Percentiles rank a stretch among this genome's conserved stretches.
These are phyloP conservation scores for Chironomus tepperi DNA, from an alignment of 1,140 invertebrate species.

Conservation along the genomic window DNA sequence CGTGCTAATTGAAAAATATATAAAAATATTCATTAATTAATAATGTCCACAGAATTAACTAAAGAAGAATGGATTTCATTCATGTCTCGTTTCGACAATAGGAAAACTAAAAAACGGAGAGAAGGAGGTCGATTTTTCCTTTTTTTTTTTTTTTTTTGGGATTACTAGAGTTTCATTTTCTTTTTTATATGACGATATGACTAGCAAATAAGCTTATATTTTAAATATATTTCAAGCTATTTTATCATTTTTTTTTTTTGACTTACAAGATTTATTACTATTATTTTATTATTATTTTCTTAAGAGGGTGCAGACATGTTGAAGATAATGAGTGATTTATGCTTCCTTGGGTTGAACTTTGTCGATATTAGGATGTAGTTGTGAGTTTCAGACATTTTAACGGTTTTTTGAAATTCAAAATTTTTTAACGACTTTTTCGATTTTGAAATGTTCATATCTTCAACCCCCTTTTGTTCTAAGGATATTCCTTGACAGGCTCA, in stretches of 20 bases:
- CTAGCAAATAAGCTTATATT: not conserved
- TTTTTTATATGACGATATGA: not conserved
- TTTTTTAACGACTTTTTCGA: too few relatives aligned
- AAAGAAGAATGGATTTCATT: too few relatives aligned
- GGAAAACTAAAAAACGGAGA: not conserved
- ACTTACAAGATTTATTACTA: conserved; percentile 15
- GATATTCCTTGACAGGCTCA: too few relatives aligned
- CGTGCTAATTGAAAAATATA: not conserved
- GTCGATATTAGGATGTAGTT: too few relatives aligned
- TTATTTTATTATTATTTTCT: not conserved
- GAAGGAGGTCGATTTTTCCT: not conserved
- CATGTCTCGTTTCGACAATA: not conserved
- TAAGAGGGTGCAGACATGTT: too few relatives aligned
- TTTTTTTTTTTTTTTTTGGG: not conserved
- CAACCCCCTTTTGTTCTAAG: too few relatives aligned
- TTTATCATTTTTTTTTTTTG: not conserved
- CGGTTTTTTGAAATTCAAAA: too few relatives aligned
- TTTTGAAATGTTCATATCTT: too few relatives aligned
- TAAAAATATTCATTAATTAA: not conserved
- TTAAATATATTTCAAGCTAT: not conserved
- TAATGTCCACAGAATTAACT: not conserved
- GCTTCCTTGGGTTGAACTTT: too few relatives aligned
- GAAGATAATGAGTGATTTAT: too few relatives aligned
- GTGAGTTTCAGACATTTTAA: too few relatives aligned
- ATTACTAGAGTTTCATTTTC: not conserved